These are phyloP conservation scores for Coregonus clupeaformis DNA, from an alignment of 2,113 vertebrate genomes.

Conservation along the genomic window DNA sequence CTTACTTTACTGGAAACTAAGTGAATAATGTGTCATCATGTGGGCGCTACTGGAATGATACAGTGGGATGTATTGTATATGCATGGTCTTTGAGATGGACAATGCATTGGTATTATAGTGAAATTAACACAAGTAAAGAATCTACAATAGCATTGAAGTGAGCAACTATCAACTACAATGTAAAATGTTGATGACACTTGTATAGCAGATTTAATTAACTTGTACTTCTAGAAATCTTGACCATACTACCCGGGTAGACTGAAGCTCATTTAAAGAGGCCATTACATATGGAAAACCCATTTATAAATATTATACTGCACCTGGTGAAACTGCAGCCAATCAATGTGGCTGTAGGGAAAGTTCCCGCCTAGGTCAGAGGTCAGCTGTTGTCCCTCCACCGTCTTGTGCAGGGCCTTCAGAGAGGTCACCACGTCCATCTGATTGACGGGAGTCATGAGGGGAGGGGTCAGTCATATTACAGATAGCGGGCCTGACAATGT, in stretches of 20 bases:
- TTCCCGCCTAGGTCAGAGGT: slow-evolving; percentile 81
- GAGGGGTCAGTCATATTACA: fast-evolving
- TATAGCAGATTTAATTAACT: no score
- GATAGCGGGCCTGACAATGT: background rate
- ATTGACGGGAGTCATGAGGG: background rate
- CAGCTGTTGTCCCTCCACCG: slow-evolving; percentile 83
- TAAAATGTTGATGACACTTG: no score
- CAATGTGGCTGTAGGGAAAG: slow-evolving; percentile 83
- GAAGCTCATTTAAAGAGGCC: background rate
- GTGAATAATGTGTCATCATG: background rate
- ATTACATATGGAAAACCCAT: background rate
- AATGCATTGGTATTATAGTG: no score
- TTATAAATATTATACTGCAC: slow-evolving; percentile 58
- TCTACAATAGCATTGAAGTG: no score
- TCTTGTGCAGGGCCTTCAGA: slow-evolving; percentile 81
- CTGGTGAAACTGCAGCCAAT: slow-evolving; percentile 93
- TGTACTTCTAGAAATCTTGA: background rate
- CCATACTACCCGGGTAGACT: no score
- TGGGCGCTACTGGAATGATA: no score
- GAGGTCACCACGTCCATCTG: slow-evolving; percentile 87
- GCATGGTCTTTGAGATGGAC: no score
- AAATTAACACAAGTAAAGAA: no score
- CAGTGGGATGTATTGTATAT: no score
- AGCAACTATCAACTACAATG: no score
- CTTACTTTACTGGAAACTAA: slow-evolving; percentile 3